These are phyloP conservation scores for Acleris cristana DNA, from an alignment of 2,888 invertebrate genomes.

Conservation along the genomic window DNA sequence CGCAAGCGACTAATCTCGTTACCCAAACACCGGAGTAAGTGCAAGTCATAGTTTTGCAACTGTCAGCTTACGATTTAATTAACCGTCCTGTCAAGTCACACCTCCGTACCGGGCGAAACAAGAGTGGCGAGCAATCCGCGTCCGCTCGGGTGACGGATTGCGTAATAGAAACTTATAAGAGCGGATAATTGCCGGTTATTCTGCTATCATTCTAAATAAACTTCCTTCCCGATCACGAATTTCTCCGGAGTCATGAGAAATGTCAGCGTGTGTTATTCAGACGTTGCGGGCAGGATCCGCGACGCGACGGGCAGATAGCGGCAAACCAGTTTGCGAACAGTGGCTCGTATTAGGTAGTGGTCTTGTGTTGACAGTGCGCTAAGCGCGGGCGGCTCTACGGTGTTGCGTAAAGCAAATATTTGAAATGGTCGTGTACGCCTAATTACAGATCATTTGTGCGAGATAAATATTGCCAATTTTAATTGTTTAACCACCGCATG, in stretches of 20 bases:
- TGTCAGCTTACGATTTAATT: constrained; percentile 64
- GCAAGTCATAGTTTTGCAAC: constrained; percentile 58
- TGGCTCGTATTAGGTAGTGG: constrained; percentile 50
- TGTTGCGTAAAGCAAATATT: constrained; percentile 68
- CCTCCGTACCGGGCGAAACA: constrained; percentile 56
- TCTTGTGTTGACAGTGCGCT: constrained; percentile 53
- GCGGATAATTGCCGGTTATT: constrained; percentile 63
- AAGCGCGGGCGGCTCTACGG: constrained; percentile 50
- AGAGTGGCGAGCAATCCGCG: constrained; percentile 49
- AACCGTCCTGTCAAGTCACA: constrained; percentile 59
- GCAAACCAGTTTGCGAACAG: constrained; percentile 57
- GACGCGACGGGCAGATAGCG: constrained; percentile 54
- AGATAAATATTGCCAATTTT: constrained; percentile 50
- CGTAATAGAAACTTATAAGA: constrained; percentile 63
- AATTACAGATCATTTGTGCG: constrained; percentile 61
- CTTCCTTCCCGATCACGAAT: constrained; percentile 70
- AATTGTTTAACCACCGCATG: constrained; percentile 42
- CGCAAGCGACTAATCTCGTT: constrained; percentile 59
- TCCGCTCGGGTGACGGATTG: constrained; percentile 50
- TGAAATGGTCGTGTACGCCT: constrained; percentile 54
- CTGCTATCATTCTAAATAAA: constrained; percentile 57
- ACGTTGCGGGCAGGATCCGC: constrained; percentile 47
- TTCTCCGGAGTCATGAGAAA: constrained; percentile 69
- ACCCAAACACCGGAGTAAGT: constrained; percentile 57
- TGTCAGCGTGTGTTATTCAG: constrained; percentile 62